A percentile compares a stretch with the other conserved stretches of the same genome.
Conservation (phyloP, 2,113 vertebrate genomes). For the Macaca fascicularis region DNA sequence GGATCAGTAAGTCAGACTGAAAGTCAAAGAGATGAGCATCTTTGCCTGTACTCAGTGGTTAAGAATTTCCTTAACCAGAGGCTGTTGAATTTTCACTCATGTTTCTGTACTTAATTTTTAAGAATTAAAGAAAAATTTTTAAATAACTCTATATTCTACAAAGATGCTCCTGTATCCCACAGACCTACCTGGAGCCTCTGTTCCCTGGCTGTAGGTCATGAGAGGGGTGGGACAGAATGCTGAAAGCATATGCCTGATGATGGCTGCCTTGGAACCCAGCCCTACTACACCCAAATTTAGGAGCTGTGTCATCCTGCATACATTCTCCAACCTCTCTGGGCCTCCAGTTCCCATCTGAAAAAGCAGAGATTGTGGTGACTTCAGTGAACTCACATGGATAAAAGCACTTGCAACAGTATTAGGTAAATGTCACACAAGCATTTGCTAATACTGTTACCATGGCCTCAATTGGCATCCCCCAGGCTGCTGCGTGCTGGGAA, state of each 20-base stretch:
- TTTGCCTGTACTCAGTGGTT: background rate
- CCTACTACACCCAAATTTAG: fast-evolving
- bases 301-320: background rate
- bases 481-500: background rate
- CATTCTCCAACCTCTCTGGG: background rate
- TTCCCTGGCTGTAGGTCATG: background rate
- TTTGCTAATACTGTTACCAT: background rate
- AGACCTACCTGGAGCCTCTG: background rate
- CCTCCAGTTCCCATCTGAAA: background rate
- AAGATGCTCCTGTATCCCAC: background rate
- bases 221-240: fast-evolving
- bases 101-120: background rate
- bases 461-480: fast-evolving
- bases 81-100: background rate
- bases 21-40: background rate
- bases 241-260: background rate
- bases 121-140: background rate
- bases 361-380: background rate
- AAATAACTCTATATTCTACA: background rate
- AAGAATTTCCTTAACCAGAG: background rate
- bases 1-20: background rate
- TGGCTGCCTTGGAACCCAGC: fast-evolving
- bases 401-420: background rate
- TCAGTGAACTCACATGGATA: background rate
- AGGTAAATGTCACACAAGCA: background rate